These are phyloP conservation scores for Sebastes diploproa DNA, from an alignment of 2,797 vertebrate genomes.

Conservation along the genomic window DNA sequence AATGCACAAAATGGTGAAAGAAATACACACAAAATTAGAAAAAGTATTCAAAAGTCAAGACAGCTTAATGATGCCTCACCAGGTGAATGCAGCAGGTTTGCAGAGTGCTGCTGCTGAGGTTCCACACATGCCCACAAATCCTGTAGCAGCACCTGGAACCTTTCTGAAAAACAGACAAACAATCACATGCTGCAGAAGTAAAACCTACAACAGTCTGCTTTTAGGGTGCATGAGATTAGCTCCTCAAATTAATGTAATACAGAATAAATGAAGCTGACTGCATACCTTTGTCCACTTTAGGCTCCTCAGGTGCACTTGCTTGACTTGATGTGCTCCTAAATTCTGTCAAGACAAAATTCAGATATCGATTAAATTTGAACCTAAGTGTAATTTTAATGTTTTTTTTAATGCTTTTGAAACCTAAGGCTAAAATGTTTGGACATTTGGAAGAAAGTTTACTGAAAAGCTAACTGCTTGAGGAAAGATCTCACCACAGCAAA, in stretches of 20 bases:
- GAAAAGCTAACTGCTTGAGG: neutral
- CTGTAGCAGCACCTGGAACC: slow-evolving; percentile 86
- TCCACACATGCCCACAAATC: slow-evolving; percentile 92
- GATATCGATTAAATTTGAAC: neutral
- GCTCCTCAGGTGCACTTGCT: slow-evolving; percentile 75
- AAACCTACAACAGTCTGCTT: neutral
- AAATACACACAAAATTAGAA: neutral
- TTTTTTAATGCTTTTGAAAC: neutral
- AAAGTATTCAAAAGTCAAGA: neutral
- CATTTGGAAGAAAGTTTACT: neutral
- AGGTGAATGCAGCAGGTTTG: slow-evolving; percentile 47
- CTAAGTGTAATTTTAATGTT: neutral
- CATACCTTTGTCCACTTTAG: slow-evolving; percentile 90
- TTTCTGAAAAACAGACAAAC: slow-evolving; percentile 79
- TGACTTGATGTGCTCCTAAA: slow-evolving; percentile 86
- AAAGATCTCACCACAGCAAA: neutral
- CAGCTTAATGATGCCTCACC: slow-evolving; percentile 47
- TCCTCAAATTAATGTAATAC: neutral
- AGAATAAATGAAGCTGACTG: neutral
- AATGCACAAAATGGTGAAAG: neutral
- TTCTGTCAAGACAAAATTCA: slow-evolving; percentile 65
- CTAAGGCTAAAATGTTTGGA: neutral
- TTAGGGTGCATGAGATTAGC: neutral
- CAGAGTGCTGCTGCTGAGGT: slow-evolving; percentile 68
- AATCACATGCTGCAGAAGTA: neutral